Evolutionary conservation across 2,113 vertebrate genomes (phyloP).

Genomic region (Trichomycterus rosablanca): DNA sequence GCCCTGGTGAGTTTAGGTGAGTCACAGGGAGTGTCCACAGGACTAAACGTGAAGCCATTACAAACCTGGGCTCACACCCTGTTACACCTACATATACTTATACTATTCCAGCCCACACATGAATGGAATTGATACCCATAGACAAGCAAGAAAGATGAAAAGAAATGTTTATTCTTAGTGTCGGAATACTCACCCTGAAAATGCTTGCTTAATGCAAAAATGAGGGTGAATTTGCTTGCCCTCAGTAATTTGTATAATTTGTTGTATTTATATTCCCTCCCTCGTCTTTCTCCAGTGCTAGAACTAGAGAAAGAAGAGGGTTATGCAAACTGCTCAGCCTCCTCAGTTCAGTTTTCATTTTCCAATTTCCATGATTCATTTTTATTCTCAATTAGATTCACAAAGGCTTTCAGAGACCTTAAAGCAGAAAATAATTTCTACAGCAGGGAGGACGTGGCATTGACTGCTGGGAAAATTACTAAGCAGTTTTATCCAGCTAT

Average conservation of each 20-base stretch:
- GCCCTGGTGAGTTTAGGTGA: slow-evolving; percentile 55
- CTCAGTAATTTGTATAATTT: slow-evolving; percentile 62
- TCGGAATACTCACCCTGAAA: slow-evolving; percentile 42
- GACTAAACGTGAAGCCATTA: slow-evolving; percentile 25
- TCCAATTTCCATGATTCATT: slow-evolving; percentile 51
- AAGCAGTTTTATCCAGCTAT: slow-evolving; percentile 1
- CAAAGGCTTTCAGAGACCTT: slow-evolving; percentile 6
- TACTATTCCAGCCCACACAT: slow-evolving; percentile 2
- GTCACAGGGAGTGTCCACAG: slow-evolving; percentile 56
- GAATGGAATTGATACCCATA: no score
- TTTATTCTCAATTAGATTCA: slow-evolving; percentile 50
- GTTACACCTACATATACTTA: not conserved
- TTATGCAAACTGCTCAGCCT: slow-evolving; percentile 57
- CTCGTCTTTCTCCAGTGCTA: slow-evolving; percentile 34
- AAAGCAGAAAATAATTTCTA: slow-evolving; percentile 1
- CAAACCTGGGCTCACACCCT: slow-evolving; percentile 23
- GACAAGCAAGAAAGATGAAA: not conserved
- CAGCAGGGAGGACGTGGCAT: not conserved
- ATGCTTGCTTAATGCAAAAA: slow-evolving; percentile 52
- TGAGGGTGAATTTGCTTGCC: slow-evolving; percentile 37
- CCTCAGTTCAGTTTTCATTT: slow-evolving; percentile 46
- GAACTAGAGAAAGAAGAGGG: slow-evolving; percentile 48
- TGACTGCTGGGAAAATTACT: slow-evolving; percentile 13
- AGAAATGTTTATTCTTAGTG: slow-evolving; percentile 52
- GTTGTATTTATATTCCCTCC: slow-evolving; percentile 42